These are phyloP conservation scores for Eupithecia centaureata DNA, from an alignment of 2,888 invertebrate genomes.

Conservation along the genomic window DNA sequence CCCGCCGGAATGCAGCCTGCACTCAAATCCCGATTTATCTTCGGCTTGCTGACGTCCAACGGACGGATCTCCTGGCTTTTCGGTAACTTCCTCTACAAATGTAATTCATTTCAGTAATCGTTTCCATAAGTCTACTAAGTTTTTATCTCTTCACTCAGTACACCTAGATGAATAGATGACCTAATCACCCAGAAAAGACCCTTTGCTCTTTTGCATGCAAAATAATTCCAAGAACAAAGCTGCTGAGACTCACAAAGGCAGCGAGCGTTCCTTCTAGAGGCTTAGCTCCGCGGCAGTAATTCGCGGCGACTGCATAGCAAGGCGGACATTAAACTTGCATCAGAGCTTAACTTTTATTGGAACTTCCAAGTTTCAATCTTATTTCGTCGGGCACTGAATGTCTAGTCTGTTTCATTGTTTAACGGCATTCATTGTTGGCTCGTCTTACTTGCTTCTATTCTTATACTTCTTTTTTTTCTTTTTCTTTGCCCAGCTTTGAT, in stretches of 20 bases:
- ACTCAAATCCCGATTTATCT: not conserved
- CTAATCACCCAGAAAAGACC: not conserved
- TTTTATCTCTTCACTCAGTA: not conserved
- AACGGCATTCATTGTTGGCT: slow-evolving; percentile 5
- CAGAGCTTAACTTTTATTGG: slow-evolving; percentile 69
- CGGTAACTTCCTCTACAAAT: not conserved
- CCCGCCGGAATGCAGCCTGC: no score
- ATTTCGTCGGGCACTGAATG: slow-evolving; percentile 32
- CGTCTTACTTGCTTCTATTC: not conserved
- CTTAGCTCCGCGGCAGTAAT: not conserved
- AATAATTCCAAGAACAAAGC: not conserved
- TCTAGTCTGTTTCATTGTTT: slow-evolving; percentile 46
- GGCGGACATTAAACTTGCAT: slow-evolving; percentile 75
- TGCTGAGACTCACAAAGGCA: not conserved
- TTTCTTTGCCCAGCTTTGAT: not conserved
- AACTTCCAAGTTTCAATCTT: slow-evolving; percentile 61
- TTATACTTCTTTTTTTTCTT: not conserved
- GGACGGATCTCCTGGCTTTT: not conserved
- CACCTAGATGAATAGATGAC: not conserved
- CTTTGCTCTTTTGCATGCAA: not conserved
- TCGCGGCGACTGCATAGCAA: slow-evolving; percentile 60
- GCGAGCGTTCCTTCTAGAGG: slow-evolving; percentile 12
- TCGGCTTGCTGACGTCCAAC: not conserved
- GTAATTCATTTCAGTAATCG: not conserved
- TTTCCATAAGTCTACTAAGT: not conserved